Evolutionary conservation across 2,888 invertebrate species (phyloP), one percentile per base, ranked within the genome.

Genomic region (Yponomeuta plumbellus): DNA sequence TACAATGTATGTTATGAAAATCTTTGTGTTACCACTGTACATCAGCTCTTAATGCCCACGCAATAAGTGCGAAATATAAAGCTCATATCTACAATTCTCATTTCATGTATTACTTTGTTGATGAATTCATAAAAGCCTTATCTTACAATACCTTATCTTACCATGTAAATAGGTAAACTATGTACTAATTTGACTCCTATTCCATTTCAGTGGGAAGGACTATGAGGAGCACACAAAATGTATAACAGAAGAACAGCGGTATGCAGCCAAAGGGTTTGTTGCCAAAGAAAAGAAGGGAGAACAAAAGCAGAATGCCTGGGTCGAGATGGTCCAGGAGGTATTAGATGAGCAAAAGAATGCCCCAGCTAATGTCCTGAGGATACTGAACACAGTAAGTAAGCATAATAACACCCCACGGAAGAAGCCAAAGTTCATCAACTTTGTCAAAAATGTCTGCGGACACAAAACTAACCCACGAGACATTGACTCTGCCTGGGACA

Each of bases 321-420:
- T 95, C 20, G 94, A 95, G 77, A 92, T 94, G 81, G 92, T 97
- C 17, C 93, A 94, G 68, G 90, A 92, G 23, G 93, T 95, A 6
- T 81, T 95, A 21, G 92, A 93, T 40, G 93, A 92, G 70, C 92
- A 93, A 59, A 79, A 81, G 40, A 86, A 86, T 74, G 84, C 94
- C 26, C 92, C 93, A 4, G 88, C 90, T 0, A 88, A 92, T 61
- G 91, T 95, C 20, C 89, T 92, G 64, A 90, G 88, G 67, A 88
- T 96, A 56, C 92, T 97, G 57, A 92, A 95, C 71, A 92, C 89
- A 4, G 92, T 97, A 64, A 93, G 94, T 66, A 93, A 92, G 66
- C 93, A 94, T 76, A 94, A 94, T 58, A 98, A 98, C 79, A 95
- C 97, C 72, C 98, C 98, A 5, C 92, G 97, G 23, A 98, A 97